A percentile compares a stretch with the other conserved stretches of the same genome.
phyloP scores from a whole-genome alignment of 2,113 vertebrate species.

The Calidris pugnax region DNA sequence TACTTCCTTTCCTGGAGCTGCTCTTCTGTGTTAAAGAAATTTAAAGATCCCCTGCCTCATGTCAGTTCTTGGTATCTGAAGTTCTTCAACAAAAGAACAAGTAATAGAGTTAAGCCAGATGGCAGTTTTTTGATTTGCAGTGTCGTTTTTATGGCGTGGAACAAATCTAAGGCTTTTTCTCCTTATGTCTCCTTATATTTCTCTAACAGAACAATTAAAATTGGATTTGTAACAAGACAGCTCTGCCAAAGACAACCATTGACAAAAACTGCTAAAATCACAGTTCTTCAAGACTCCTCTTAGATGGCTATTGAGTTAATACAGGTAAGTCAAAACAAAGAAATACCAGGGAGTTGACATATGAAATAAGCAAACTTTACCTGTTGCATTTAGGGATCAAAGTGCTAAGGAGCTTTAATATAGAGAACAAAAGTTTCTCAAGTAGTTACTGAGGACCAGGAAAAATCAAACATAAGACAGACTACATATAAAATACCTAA shows the following conservation, averaged over 20 bases:
- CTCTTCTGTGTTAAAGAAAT: not conserved
- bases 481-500: not conserved
- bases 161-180: not conserved
- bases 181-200: not conserved
- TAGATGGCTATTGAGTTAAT: not conserved
- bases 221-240: not conserved
- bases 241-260: not conserved
- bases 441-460: not conserved
- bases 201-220: not conserved
- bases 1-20: not conserved
- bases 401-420: not conserved
- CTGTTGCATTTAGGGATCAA: not conserved
- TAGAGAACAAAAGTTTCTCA: not conserved
- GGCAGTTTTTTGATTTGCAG: not conserved
- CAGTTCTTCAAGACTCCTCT: not conserved
- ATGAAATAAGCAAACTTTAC: not conserved
- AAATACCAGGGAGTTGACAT: not conserved
- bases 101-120: not conserved
- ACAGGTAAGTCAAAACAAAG: not conserved
- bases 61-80: not conserved
- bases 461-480: not conserved
- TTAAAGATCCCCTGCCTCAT: not conserved
- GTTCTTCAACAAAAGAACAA: not conserved
- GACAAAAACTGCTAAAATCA: not conserved
- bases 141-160: not conserved